Evolutionary conservation across 2,113 vertebrate species (phyloP).

Genomic region (Brachypteracias leptosomus): DNA sequence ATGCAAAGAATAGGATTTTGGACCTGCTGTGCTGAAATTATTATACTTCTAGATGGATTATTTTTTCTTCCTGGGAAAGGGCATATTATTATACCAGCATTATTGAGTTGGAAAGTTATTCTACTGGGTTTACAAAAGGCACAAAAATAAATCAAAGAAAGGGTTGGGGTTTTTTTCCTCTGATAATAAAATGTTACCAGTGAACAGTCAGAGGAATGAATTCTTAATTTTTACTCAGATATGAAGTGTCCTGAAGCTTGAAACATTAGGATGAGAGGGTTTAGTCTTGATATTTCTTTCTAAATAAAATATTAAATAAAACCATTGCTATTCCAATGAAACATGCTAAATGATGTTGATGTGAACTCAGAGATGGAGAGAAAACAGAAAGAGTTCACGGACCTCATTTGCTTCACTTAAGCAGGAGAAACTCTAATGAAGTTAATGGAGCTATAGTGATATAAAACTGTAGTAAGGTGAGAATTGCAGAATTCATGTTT

Average conservation of each 20-base stretch:
- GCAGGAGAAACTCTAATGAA: neutral
- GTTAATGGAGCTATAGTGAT: neutral
- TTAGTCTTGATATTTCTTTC: neutral
- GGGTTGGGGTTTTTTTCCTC: neutral
- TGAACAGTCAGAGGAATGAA: neutral
- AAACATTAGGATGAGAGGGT: neutral
- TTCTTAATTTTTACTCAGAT: neutral
- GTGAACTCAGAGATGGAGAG: neutral
- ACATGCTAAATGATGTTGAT: neutral
- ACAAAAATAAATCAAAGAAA: neutral
- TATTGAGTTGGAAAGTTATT: neutral
- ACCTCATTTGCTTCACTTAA: neutral
- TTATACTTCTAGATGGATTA: neutral
- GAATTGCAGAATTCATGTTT: constrained; percentile 16
- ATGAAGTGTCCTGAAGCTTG: neutral
- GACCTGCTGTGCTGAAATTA: neutral
- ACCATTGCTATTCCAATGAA: neutral
- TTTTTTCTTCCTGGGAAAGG: constrained; percentile 18
- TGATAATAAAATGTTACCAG: neutral
- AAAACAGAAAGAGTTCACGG: neutral
- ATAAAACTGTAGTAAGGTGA: neutral
- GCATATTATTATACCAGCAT: neutral
- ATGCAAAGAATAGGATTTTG: neutral
- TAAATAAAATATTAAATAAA: neutral
- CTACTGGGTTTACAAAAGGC: neutral